Conservation (phyloP, 2,113 vertebrate species). For the Thunnus maccoyii region DNA sequence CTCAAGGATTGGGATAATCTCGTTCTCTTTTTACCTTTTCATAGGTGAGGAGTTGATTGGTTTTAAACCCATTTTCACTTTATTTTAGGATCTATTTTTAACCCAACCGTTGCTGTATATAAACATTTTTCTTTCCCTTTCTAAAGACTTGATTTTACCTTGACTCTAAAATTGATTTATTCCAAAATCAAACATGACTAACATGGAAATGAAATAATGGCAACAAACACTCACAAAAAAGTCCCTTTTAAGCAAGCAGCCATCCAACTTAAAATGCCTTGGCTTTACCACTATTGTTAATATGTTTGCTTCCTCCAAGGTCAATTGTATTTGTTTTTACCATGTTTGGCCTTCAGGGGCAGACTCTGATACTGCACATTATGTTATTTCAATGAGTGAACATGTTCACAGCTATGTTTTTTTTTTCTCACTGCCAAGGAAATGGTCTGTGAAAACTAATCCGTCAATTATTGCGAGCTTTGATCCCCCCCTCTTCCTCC, state of each 20-base stretch:
- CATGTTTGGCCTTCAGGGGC: conserved; percentile 45
- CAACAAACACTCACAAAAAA: background rate
- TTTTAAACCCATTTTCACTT: background rate
- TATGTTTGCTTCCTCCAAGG: conserved; percentile 39
- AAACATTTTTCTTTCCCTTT: background rate
- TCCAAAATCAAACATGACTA: conserved; percentile 3
- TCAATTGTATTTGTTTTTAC: conserved; percentile 44
- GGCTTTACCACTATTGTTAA: background rate
- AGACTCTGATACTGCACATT: conserved; percentile 14
- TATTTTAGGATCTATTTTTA: background rate
- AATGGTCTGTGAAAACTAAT: conserved; percentile 62
- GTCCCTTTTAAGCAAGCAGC: background rate
- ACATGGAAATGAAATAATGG: conserved; percentile 1
- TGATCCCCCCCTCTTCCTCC: background rate
- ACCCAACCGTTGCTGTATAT: background rate
- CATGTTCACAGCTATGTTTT: conserved; percentile 17
- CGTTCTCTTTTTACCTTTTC: conserved; percentile 2
- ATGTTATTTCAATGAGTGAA: conserved; percentile 30
- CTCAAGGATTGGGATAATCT: conserved; percentile 11
- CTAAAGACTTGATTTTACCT: conserved; percentile 1
- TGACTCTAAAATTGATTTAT: conserved; percentile 22
- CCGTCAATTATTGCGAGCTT: conserved; percentile 47
- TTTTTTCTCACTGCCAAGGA: conserved; percentile 25
- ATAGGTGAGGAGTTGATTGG: background rate
- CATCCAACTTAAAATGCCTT: background rate